These are phyloP conservation scores for Myripristis murdjan DNA, from an alignment of 2,797 vertebrate species.

Conservation along the genomic window DNA sequence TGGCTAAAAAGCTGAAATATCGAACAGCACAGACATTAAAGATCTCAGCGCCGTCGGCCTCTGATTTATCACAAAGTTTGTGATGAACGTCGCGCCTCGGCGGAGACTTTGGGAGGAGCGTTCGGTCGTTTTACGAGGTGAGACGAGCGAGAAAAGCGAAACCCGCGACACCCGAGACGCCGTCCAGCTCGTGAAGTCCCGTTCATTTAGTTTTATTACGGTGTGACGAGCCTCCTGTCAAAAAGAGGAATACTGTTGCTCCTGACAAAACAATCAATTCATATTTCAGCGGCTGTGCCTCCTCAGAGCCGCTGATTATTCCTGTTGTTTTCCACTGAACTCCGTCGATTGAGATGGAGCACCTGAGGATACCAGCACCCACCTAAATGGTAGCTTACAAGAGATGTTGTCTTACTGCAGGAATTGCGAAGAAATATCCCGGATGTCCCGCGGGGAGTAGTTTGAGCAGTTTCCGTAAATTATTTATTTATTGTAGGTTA, in stretches of 20 bases:
- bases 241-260: not conserved
- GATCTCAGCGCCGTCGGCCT: no score
- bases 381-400: conserved; percentile 16
- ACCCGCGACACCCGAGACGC: conserved; percentile 9
- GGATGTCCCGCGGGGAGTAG: not conserved
- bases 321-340: conserved; percentile 9
- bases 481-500: conserved; percentile 35
- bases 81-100: no score
- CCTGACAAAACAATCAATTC: conserved; percentile 14
- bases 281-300: conserved; percentile 19
- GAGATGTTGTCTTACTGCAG: no score
- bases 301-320: conserved; percentile 33
- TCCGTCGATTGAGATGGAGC: conserved; percentile 25
- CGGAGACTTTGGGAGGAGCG: no score
- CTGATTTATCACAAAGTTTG: no score
- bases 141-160: conserved; percentile 5
- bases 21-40: no score
- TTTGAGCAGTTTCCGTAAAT: not conserved
- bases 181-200: conserved; percentile 23
- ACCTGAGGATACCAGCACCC: conserved; percentile 13
- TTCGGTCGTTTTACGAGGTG: conserved; percentile 4
- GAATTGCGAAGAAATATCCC: conserved; percentile 2
- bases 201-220: conserved; percentile 33
- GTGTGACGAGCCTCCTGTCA: not conserved
- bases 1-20: no score